Percentiles rank a stretch among this genome's conserved stretches.
These are phyloP conservation scores for Acrossocheilus wenchowensis DNA, from an alignment of 2,797 vertebrate species.

Conservation along the genomic window DNA sequence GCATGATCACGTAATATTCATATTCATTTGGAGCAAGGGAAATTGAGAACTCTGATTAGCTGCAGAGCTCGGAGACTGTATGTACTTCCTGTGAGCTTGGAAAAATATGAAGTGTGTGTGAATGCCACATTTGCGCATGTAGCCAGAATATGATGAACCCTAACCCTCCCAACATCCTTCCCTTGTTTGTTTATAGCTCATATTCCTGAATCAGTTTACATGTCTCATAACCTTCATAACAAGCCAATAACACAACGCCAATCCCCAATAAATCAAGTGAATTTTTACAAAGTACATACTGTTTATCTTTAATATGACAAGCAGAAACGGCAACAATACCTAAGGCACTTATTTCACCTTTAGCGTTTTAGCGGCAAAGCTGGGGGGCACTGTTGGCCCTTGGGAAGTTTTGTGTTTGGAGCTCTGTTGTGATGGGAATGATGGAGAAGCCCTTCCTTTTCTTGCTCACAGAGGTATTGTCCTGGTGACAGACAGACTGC, in stretches of 20 bases:
- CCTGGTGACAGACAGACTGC: conserved; percentile 76
- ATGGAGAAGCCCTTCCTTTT: conserved; percentile 79
- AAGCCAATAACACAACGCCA: conserved; percentile 46
- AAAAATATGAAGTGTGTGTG: conserved; percentile 41
- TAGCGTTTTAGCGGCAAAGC: conserved; percentile 61
- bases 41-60: not conserved
- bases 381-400: conserved; percentile 57
- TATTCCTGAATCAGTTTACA: conserved; percentile 66
- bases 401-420: conserved; percentile 71
- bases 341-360: conserved; percentile 50
- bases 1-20: not conserved
- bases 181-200: conserved; percentile 73
- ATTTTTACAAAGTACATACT: conserved; percentile 58
- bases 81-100: conserved; percentile 21
- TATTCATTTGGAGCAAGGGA: not conserved
- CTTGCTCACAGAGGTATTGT: conserved; percentile 69
- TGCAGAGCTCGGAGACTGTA: not conserved
- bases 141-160: conserved; percentile 60
- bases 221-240: conserved; percentile 50
- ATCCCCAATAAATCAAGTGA: conserved; percentile 25
- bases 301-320: conserved; percentile 52
- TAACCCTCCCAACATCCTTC: conserved; percentile 73
- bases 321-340: conserved; percentile 51
- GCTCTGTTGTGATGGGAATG: conserved; percentile 68
- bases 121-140: conserved; percentile 44